Evolutionary conservation across 2,888 invertebrate genomes (phyloP), one percentile per base, ranked within the genome.

Genomic region (Parochlus steinenii): DNA sequence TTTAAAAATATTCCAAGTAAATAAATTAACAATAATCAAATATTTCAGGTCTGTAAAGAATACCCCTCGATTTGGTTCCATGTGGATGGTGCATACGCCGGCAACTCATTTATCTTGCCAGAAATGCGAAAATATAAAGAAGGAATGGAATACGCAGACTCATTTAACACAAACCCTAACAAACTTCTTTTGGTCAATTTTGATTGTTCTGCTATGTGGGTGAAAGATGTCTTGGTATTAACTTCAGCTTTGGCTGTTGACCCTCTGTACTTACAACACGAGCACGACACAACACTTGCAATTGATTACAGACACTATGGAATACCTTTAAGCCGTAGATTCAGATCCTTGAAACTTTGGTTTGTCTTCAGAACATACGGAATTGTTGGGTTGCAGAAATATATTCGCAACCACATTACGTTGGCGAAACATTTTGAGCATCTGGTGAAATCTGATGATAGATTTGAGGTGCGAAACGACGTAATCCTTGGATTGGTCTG

Each of bases 51-150:
- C 3, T 72, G 75, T 44, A 64, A 63, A 38, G 58, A 56, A 2
- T 57, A 63, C 42, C 65, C 71, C 0, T 62, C 63, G 33, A 64
- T 79, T n/a, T 89, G 87, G 86, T 63, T 87, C 17, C 87, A 87
- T 54, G 80, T 85, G 3, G 86, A 87, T 53, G 85, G 76, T 1
- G 86, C 86, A 1, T 89, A 87, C 51, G 86, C 82, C 2, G 89
- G 89, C 3, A 81, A 74, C 47, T 74, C 80, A 1, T 76, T 89
- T 48, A 81, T 89, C 40, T 77, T 86, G 47, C 85, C 85, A 0
- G 87, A 87, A 57, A 69, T 83, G 54, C 67, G 78, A 40, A 61
- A 65, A 1, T 58, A 69, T 29, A 64, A 72, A 48, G 61, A 64
- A 4, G 77, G 76, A 1, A 61, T 76, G 18, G 71, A 83, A 58